phyloP scores from a whole-genome alignment of 1,140 invertebrate genomes.

The Zaprionus africanus region DNA sequence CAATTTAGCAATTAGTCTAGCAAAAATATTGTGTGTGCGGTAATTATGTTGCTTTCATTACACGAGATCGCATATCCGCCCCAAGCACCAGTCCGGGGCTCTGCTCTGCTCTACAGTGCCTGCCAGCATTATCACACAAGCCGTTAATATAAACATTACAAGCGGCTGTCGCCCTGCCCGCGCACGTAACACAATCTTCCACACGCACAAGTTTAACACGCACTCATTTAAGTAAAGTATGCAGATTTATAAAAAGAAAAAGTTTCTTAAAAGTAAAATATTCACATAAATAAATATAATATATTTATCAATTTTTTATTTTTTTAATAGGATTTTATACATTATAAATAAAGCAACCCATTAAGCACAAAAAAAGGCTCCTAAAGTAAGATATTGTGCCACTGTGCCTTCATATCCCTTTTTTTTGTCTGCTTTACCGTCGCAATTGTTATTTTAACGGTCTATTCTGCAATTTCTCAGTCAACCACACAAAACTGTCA shows the following conservation, averaged over 20 bases:
- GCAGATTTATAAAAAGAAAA: slow-evolving; percentile 24
- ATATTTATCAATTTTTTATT: no score
- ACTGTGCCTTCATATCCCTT: background rate
- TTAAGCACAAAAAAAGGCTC: no score
- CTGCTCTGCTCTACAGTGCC: background rate
- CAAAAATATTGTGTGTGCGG: slow-evolving; percentile 13
- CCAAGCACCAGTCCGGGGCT: background rate
- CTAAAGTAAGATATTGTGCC: background rate
- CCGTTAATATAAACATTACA: slow-evolving; percentile 31
- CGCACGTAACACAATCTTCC: background rate
- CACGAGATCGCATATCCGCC: slow-evolving; percentile 3
- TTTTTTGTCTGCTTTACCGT: background rate
- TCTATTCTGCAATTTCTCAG: background rate
- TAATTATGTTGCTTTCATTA: slow-evolving; percentile 35
- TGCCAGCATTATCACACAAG: slow-evolving; percentile 18
- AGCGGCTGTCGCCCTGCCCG: background rate
- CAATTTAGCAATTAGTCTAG: slow-evolving; percentile 9
- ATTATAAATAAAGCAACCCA: no score
- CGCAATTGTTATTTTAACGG: slow-evolving; percentile 2
- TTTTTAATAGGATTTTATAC: no score
- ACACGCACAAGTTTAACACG: slow-evolving; percentile 10
- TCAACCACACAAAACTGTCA: background rate
- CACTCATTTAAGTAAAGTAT: slow-evolving; percentile 3
- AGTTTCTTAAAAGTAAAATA: background rate
- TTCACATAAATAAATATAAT: no score